Conservation (phyloP, 2,113 vertebrate genomes). For the Passer domesticus region DNA sequence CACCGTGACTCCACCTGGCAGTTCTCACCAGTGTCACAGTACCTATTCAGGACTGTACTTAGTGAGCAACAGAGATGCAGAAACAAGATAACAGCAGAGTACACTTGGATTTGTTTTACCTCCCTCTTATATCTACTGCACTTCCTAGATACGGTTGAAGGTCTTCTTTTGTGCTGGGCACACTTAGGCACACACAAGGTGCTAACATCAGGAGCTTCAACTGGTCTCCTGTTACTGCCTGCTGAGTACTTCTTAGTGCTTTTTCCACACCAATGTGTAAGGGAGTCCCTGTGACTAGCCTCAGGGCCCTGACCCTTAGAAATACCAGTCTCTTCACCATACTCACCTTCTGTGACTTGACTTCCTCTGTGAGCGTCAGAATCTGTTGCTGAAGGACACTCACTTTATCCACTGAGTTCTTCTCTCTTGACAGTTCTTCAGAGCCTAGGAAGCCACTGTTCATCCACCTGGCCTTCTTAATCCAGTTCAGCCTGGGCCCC, state of each 20-base stretch:
- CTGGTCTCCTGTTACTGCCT: neutral
- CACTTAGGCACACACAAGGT: neutral
- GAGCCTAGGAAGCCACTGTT: conserved; percentile 66
- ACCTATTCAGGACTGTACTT: neutral
- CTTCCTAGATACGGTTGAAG: neutral
- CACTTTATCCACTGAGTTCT: conserved; percentile 61
- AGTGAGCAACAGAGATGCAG: neutral
- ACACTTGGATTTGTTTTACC: neutral
- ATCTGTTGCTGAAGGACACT: conserved; percentile 82
- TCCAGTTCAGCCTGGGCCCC: conserved; percentile 31
- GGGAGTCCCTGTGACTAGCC: neutral
- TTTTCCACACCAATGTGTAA: neutral
- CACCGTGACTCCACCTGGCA: neutral
- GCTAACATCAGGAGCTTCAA: neutral
- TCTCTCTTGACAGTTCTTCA: conserved; percentile 57
- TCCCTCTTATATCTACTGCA: neutral
- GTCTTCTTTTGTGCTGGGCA: neutral
- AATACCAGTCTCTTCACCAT: neutral
- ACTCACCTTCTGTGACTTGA: conserved; percentile 91
- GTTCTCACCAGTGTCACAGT: neutral
- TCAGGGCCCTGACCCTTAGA: neutral
- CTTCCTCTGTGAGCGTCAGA: conserved; percentile 80
- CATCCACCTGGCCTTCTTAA: conserved; percentile 69
- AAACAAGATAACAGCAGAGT: neutral
- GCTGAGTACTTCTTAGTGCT: neutral